phyloP scores from a whole-genome alignment of 2,113 vertebrate genomes.

The Paraplagusia blochii region DNA sequence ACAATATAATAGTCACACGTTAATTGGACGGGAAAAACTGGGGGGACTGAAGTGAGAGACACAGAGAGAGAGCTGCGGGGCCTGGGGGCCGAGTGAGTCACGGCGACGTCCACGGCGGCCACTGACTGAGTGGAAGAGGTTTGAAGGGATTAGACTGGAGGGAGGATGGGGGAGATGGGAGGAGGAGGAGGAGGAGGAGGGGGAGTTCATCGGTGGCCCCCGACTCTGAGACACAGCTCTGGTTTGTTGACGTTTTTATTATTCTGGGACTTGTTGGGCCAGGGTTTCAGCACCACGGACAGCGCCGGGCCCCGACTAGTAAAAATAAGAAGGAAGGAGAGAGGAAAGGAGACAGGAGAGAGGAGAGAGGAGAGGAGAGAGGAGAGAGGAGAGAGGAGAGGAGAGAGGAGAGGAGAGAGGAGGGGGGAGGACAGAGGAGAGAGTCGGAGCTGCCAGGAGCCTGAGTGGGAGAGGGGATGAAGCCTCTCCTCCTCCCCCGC shows the following conservation, averaged over 20 bases:
- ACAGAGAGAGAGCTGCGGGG: not conserved
- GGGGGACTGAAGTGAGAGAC: not conserved
- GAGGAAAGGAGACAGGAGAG: too few relatives aligned
- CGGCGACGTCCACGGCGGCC: not conserved
- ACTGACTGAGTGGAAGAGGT: not conserved
- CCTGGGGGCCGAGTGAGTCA: not conserved
- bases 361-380: too few relatives aligned
- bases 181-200: too few relatives aligned
- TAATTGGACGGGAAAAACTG: not conserved
- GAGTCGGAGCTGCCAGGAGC: slow-evolving; percentile 13
- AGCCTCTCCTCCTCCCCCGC: slow-evolving; percentile 7
- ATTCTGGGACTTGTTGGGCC: not conserved
- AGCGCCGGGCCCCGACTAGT: slow-evolving; percentile 31
- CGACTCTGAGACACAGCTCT: not conserved
- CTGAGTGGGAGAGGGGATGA: slow-evolving; percentile 28
- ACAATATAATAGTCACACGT: slow-evolving; percentile 6
- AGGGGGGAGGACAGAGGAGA: too few relatives aligned
- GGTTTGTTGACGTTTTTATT: not conserved
- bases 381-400: too few relatives aligned
- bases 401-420: too few relatives aligned
- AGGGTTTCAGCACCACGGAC: slow-evolving; percentile 55
- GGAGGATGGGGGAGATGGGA: too few relatives aligned
- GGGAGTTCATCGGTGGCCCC: too few relatives aligned
- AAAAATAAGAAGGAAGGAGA: too few relatives aligned
- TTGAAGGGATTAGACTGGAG: not conserved